Evolutionary conservation across 2,113 vertebrate genomes (phyloP), one percentile per base, ranked within the genome.

Genomic region (Raja brachyura): DNA sequence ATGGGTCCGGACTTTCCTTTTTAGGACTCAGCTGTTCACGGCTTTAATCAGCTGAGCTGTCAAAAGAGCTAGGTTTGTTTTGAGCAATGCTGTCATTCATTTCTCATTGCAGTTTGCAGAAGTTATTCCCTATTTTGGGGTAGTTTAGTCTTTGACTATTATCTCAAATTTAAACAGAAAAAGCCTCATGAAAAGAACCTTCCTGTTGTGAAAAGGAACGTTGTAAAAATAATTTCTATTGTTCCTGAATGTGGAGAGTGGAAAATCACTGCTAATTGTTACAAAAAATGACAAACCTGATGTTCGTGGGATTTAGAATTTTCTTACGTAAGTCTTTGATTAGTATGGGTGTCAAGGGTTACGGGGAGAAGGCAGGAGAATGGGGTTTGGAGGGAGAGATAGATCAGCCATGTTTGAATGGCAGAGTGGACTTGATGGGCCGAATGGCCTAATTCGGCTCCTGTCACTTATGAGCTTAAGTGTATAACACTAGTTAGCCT

Each of bases 171-270:
- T 28, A 22, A 31, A 77, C 20, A 66, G 63, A 66, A 63, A 22
- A 66, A 14, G 61, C 59, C 63, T 88, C 63, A 28, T 20, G 61
- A 33, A 88, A 90, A n/a, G 1, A 31, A 68, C 11, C 61, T 68
- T 90, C 61, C 86, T 68, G 86, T 90, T 90, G 56, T 90, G 10
- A 90, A n/a, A 31, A 68, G 63, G 61, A 90, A 90, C 16, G 18
- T 61, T 63, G 25, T 61, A 61, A 86, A 86, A 86, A 86, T 61
- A 85, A 85, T 56, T 5, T 61, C 48, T 31, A 31, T 86, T 25
- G 83, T 68, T 90, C 61, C 16, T 90, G 39, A 90, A 39, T 90
- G 8, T n/a, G 22, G 5, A 20, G 61, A 61, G 25, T 90, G 31
- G 86, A 39, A 68, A 90, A 90, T 90, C 63, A 39, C 63, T 31